Conservation (phyloP, 2,888 invertebrate species). For the Drosophila tanythrix region DNA sequence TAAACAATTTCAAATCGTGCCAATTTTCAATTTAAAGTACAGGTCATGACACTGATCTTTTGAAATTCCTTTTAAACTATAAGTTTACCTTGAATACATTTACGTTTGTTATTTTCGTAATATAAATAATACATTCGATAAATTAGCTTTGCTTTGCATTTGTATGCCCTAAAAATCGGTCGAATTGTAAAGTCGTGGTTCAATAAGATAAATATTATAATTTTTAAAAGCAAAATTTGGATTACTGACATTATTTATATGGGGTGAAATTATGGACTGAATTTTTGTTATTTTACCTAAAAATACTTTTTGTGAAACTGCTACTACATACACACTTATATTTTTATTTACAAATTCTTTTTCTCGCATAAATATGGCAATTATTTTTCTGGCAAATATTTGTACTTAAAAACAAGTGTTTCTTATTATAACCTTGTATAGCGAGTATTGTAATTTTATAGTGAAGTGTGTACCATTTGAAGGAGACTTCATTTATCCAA, state of each 20-base stretch:
- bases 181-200: neutral
- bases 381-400: neutral
- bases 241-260: conserved; percentile 1
- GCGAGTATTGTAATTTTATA: neutral
- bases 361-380: neutral
- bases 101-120: neutral
- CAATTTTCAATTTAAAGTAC: conserved; percentile 8
- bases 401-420: neutral
- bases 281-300: neutral
- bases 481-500: neutral
- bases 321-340: neutral
- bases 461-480: neutral
- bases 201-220: neutral
- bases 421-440: neutral
- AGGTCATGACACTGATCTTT: conserved; percentile 29
- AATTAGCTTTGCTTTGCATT: neutral
- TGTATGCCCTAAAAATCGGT: neutral
- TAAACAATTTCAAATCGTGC: conserved; percentile 46
- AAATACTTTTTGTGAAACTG: neutral
- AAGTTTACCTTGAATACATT: neutral
- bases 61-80: neutral
- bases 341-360: neutral
- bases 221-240: neutral
- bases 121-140: neutral
- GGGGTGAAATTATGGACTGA: conserved; percentile 4